phyloP scores from a whole-genome alignment of 64 coral and sea anemone genomes.

The Cladopsammia gracilis region DNA sequence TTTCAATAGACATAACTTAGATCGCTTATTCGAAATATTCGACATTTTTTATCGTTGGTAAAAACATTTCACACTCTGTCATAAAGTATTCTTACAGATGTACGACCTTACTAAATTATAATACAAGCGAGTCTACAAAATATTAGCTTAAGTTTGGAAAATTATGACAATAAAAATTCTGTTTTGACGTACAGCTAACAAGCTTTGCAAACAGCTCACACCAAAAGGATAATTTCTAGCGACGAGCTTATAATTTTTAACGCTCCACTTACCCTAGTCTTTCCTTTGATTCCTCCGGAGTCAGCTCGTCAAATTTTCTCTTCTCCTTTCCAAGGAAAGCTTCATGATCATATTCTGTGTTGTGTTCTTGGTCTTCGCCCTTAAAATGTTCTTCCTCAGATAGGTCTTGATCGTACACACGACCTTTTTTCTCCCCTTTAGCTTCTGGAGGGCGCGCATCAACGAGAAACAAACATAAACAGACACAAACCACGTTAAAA shows the following conservation, averaged over 20 bases:
- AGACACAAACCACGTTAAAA: not conserved
- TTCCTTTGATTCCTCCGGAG: constrained; percentile 87
- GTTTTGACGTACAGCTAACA: too few relatives aligned
- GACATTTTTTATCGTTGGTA: too few relatives aligned
- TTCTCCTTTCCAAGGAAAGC: constrained; percentile 97
- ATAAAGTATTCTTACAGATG: not conserved
- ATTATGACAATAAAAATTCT: too few relatives aligned
- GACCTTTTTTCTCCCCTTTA: constrained; percentile 43
- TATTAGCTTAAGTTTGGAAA: too few relatives aligned
- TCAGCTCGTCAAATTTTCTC: constrained; percentile 95
- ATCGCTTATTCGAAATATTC: too few relatives aligned
- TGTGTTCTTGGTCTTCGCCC: constrained; percentile 61
- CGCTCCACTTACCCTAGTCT: constrained; percentile 82
- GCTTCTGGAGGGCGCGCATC: constrained; percentile 59
- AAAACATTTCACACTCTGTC: too few relatives aligned
- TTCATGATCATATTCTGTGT: constrained; percentile 95
- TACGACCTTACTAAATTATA: not conserved
- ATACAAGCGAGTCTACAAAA: not conserved
- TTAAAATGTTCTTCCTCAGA: constrained; percentile 74
- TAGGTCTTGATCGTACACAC: constrained; percentile 66
- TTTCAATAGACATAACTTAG: too few relatives aligned
- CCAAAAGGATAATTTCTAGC: not conserved
- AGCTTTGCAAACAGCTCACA: not conserved
- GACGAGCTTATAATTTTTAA: not conserved
- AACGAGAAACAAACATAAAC: constrained; percentile 20